Percentiles rank a stretch among this genome's conserved stretches.
Evolutionary conservation across 2,113 vertebrate genomes (phyloP).

Genomic region (Todiramphus chloris): DNA sequence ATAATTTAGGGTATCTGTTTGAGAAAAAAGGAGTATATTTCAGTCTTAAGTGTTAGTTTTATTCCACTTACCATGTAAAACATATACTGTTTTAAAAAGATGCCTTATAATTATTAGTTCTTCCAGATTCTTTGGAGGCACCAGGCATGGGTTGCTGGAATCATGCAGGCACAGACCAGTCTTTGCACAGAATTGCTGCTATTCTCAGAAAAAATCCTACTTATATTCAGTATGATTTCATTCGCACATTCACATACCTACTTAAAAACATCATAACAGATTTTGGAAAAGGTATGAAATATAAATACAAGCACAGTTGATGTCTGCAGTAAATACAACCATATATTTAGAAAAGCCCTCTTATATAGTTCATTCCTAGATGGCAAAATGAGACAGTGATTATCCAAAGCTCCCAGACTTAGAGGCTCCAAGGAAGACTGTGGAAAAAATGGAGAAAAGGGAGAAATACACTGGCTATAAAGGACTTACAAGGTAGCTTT

Average conservation of each 20-base stretch:
- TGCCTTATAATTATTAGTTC: background rate
- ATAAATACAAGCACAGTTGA: constrained; percentile 1
- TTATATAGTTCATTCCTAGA: constrained; percentile 12
- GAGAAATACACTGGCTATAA: background rate
- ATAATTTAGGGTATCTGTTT: background rate
- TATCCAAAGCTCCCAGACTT: constrained; percentile 8
- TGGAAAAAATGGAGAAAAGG: background rate
- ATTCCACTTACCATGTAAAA: background rate
- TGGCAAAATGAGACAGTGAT: constrained; percentile 17
- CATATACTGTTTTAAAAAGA: background rate
- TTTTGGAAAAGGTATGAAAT: constrained; percentile 34
- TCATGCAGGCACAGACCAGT: background rate
- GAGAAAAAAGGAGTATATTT: background rate
- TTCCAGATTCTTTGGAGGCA: background rate
- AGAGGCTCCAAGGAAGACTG: background rate
- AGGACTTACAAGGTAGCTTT: background rate
- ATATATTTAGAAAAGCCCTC: constrained; percentile 28
- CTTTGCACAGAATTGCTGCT: background rate
- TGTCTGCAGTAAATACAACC: constrained; percentile 11
- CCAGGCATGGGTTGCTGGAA: background rate
- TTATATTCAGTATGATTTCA: constrained; percentile 14
- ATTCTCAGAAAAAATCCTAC: constrained; percentile 18
- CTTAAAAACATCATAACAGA: background rate
- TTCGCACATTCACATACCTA: constrained; percentile 1
- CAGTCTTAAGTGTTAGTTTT: background rate